phyloP scores from a whole-genome alignment of 2,113 vertebrate genomes.

The Cisticola juncidis region DNA sequence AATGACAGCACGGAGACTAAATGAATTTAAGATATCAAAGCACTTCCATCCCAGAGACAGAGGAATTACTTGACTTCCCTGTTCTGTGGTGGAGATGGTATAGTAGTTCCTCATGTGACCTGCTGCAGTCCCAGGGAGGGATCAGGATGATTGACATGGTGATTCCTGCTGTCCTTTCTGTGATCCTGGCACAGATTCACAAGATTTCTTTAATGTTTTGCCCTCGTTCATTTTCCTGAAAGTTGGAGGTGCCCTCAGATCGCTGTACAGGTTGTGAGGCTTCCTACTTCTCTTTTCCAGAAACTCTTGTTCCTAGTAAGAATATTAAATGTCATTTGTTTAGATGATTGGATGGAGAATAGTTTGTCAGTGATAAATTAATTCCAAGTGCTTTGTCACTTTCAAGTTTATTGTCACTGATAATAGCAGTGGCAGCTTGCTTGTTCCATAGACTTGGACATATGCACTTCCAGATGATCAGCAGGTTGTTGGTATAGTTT shows the following conservation, averaged over 20 bases:
- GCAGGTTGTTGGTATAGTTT: not conserved
- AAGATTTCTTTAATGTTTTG: not conserved
- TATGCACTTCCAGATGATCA: not conserved
- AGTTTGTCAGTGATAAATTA: not conserved
- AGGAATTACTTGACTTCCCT: not conserved
- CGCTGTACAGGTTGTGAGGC: not conserved
- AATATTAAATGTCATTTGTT: not conserved
- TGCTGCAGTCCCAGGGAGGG: not conserved
- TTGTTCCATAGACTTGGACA: not conserved
- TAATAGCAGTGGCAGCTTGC: not conserved
- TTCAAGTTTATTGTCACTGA: not conserved
- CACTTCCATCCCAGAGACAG: not conserved
- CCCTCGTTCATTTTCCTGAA: not conserved
- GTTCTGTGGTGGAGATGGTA: not conserved
- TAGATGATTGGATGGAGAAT: not conserved
- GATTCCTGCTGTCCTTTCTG: not conserved
- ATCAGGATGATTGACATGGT: rapidly evolving
- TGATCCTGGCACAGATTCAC: not conserved
- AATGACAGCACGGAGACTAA: not conserved
- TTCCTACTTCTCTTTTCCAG: not conserved
- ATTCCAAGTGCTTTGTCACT: not conserved
- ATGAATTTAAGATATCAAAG: not conserved
- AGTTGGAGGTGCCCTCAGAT: not conserved
- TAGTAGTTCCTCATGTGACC: not conserved
- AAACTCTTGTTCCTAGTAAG: not conserved